phyloP scores from a whole-genome alignment of 1,140 invertebrate species.

The Lucilia sericata region DNA sequence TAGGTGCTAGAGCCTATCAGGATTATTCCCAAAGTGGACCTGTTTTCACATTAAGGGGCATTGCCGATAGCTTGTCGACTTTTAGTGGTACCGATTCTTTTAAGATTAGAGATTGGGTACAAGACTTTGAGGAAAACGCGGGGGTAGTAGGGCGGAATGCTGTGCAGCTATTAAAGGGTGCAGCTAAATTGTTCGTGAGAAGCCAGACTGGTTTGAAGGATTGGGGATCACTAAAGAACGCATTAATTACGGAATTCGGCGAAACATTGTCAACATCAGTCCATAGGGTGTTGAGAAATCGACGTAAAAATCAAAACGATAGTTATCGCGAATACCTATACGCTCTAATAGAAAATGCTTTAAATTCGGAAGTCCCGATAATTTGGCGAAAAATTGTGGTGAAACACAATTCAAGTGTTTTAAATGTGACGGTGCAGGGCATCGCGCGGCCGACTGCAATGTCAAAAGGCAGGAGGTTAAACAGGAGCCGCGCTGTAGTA shows the following conservation, averaged over 20 bases:
- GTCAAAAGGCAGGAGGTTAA: not conserved
- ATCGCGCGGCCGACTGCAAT: not conserved
- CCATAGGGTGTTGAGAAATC: constrained; percentile 26
- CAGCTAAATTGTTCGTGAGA: constrained; percentile 39
- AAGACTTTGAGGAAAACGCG: constrained; percentile 11
- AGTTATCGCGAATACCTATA: constrained; percentile 29
- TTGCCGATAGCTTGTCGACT: not conserved
- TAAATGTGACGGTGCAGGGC: not conserved
- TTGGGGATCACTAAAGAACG: not conserved
- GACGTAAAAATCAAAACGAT: constrained; percentile 4
- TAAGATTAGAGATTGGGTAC: not conserved
- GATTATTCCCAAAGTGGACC: not conserved
- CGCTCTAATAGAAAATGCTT: not conserved
- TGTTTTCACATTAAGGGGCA: not conserved
- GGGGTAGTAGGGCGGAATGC: constrained; percentile 19
- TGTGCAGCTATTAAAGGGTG: constrained; percentile 25
- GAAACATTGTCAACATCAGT: constrained; percentile 14
- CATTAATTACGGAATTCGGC: constrained; percentile 20
- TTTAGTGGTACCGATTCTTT: not conserved
- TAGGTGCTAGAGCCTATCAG: not conserved
- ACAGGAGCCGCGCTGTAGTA: not conserved
- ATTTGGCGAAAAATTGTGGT: not conserved
- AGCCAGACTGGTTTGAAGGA: constrained; percentile 26
- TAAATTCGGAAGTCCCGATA: not conserved
- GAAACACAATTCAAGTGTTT: not conserved